A percentile compares a stretch with the other conserved stretches of the same genome.
phyloP scores from a whole-genome alignment of 2,113 vertebrate species.

The Cepphus grylle region DNA sequence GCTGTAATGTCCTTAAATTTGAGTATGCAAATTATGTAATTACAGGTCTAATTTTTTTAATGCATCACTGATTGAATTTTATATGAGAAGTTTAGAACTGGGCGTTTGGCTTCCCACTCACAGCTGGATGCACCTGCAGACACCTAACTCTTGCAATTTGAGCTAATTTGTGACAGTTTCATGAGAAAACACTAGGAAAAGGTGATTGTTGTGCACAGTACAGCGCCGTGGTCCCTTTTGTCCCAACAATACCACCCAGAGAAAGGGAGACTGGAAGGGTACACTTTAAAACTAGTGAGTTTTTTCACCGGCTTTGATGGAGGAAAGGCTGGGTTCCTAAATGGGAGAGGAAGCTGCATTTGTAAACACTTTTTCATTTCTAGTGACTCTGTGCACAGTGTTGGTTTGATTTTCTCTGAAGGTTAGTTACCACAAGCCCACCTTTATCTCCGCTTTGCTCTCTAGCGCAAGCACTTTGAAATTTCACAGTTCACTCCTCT shows the following conservation, averaged over 20 bases:
- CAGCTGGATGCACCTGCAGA: background rate
- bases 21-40: background rate
- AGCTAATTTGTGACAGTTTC: background rate
- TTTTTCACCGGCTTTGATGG: background rate
- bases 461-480: slow-evolving; percentile 5
- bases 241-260: background rate
- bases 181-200: background rate
- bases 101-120: background rate
- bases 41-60: background rate
- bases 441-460: background rate
- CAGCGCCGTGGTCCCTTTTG: background rate
- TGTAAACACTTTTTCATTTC: background rate
- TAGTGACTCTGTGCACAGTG: background rate
- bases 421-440: background rate
- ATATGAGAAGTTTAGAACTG: background rate
- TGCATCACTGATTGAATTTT: background rate
- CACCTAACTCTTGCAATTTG: background rate
- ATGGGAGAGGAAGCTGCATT: background rate
- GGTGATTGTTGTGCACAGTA: background rate
- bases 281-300: accelerated
- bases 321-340: background rate
- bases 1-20: background rate
- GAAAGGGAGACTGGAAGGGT: background rate
- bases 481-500: slow-evolving; percentile 63
- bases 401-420: slow-evolving; percentile 25